Percentiles rank a stretch among this genome's conserved stretches.
Conservation (phyloP, 1,140 invertebrate genomes). For the Eriosoma lanigerum region DNA sequence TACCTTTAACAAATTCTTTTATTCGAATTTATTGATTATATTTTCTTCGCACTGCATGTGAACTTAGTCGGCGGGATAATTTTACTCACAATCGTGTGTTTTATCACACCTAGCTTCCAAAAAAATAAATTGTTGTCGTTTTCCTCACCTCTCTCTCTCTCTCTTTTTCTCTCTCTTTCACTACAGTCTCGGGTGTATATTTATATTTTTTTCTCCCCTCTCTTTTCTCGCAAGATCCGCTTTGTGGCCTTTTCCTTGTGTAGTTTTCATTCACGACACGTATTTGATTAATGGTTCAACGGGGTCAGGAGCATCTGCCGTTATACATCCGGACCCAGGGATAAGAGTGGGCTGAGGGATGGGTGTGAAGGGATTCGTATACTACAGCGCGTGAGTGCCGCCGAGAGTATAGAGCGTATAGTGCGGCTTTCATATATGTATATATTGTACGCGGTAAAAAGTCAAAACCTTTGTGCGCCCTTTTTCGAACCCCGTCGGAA, state of each 20-base stretch:
- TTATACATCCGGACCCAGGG: constrained; percentile 14
- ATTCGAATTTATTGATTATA: no score
- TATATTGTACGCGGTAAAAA: constrained; percentile 33
- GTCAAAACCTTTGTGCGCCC: constrained; percentile 47
- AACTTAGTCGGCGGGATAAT: no score
- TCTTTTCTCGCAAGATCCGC: constrained; percentile 26
- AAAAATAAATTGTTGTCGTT: no score
- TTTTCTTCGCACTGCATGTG: no score
- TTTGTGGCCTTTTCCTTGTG: constrained; percentile 48
- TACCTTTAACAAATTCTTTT: no score
- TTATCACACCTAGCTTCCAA: no score
- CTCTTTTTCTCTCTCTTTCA: not conserved
- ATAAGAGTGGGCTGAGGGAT: not conserved
- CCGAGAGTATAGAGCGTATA: not conserved
- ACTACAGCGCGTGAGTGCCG: not conserved
- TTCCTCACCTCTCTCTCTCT: not conserved
- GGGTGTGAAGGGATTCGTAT: not conserved
- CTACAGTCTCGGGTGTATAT: no score
- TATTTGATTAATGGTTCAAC: constrained; percentile 51
- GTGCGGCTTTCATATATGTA: no score
- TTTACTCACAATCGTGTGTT: no score
- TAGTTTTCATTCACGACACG: constrained; percentile 52
- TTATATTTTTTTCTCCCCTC: not conserved
- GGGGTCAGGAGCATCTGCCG: constrained; percentile 50
- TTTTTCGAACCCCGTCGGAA: constrained; percentile 39